Evolutionary conservation across 2,888 invertebrate species (phyloP), one percentile per base, ranked within the genome.

Genomic region (Caenorhabditis virilis): DNA sequence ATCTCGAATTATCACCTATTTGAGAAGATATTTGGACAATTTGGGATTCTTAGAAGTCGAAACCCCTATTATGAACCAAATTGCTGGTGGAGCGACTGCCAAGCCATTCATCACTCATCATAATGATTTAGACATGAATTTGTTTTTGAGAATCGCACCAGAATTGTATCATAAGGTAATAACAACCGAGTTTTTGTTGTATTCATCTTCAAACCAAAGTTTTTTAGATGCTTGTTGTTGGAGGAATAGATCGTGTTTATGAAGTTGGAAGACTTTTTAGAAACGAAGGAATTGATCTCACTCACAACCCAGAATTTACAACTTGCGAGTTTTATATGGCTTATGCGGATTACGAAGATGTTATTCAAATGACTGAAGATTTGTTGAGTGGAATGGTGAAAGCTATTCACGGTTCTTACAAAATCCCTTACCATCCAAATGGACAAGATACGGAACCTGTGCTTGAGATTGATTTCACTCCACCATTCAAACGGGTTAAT

Each of bases 281-380:
- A 63, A 99, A 99, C 86, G 98, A 99, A 87, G 95, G 98, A 55
- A 98, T 99, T 82, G 98, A 98, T 87, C 84, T 97, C 82, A 97
- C 97, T 0, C 98, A 99, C 83, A 99, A 99, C 85, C 98, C 98
- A 0, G 98, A 99, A 86, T 98, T 99, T 83, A 98, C 98, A 0
- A 95, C 95, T 7, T 95, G 95, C 83, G 98, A 98, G 87, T 99
- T 99, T 86, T 99, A 99, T 85, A 98, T 98, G 95, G 98, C 98
- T 0, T 99, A 98, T 86, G 98, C 98, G 16, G 98, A 99, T 85
- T 99, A 98, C 83, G 89, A 93, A 84, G 97, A 99, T 85, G 84
- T 98, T 11, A 94, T 99, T 86, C 86, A 88, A 25, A 89, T 99
- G 41, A 95, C 97, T 0, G 98, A 99, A 85, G 88, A 89, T 54